phyloP scores from a whole-genome alignment of 2,888 invertebrate genomes.

The Oegoconia quadripuncta region DNA sequence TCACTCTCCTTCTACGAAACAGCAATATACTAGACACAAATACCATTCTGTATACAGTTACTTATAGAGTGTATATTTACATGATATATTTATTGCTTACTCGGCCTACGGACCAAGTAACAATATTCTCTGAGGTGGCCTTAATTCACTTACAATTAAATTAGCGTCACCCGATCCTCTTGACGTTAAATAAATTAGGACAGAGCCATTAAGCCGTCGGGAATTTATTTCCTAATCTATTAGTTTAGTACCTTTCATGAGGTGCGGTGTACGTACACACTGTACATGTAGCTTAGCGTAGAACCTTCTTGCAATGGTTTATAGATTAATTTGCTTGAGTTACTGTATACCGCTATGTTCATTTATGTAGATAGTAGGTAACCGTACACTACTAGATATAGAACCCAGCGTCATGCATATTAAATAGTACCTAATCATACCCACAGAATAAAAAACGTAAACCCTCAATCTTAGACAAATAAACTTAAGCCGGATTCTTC shows the following conservation, averaged over 20 bases:
- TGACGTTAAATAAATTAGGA: conserved; percentile 63
- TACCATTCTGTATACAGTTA: conserved; percentile 34
- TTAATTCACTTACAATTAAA: conserved; percentile 65
- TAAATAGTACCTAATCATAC: too few species aligned
- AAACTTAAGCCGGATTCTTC: too few species aligned
- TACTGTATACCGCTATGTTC: conserved; percentile 9
- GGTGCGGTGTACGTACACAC: conserved; percentile 24
- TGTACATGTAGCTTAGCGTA: conserved; percentile 18
- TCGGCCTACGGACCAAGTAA: conserved; percentile 34
- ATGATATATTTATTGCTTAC: conserved; percentile 59
- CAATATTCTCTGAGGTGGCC: conserved; percentile 54
- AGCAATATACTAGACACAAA: conserved; percentile 40
- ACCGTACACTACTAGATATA: too few species aligned
- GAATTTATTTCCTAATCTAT: conserved; percentile 57
- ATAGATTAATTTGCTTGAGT: conserved; percentile 29
- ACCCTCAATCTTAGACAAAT: too few species aligned
- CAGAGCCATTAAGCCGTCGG: conserved; percentile 50
- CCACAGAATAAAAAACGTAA: too few species aligned
- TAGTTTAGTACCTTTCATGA: conserved; percentile 31
- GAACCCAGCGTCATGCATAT: too few species aligned
- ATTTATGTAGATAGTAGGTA: neutral
- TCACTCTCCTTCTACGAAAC: conserved; percentile 38
- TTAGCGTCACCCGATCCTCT: conserved; percentile 58
- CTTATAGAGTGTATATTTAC: conserved; percentile 30
- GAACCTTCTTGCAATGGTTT: conserved; percentile 26